Evolutionary conservation across 2,888 invertebrate genomes (phyloP), one percentile per base, ranked within the genome.

Genomic region (Mamestra brassicae): DNA sequence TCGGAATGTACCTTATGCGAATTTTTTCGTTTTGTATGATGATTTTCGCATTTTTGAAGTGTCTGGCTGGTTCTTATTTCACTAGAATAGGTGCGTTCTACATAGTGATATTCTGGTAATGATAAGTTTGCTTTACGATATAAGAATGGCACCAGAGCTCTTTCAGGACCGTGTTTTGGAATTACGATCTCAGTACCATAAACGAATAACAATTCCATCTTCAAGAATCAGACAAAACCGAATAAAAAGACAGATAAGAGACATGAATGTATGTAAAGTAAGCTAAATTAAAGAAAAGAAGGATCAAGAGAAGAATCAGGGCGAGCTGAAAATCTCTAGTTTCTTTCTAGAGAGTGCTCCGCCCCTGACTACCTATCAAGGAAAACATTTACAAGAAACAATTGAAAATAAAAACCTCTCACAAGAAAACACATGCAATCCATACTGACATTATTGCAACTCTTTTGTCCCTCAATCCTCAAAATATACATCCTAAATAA

Each of bases 401-500:
- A 47, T 11, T 26, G 6, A 4, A 54, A 55, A 47, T n/a, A n/a
- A 36, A 11, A 64, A 34, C 11, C 36, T 42, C n/a, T 58, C 17
- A 68, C 13, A 68, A 66, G 61, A 58, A 50, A 54, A 54, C 55
- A 36, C 70, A 78, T 36, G 50, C 55, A 61, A n/a, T n/a, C 8
- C 26, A 55, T 26, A 42, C n/a, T 66, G 15, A 67, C 55, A 74
- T 74, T 74, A 81, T 64, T 69, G 71, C 67, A 65, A 68, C 13
- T 60, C 26, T 67, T 65, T 71, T 61, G 71, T 60, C 45, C 66
- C 62, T 52, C 71, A 57, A 67, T 65, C 62, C 65, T 67, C 42
- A 52, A 84, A 81, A 78, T 83, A 78, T 71, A 73, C 61, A 76
- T 11, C 69, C 61, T 79, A 81, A 78, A 73, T 74, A 78, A 74